Conservation (phyloP, 2,113 vertebrate species). For the Alexandromys fortis region DNA sequence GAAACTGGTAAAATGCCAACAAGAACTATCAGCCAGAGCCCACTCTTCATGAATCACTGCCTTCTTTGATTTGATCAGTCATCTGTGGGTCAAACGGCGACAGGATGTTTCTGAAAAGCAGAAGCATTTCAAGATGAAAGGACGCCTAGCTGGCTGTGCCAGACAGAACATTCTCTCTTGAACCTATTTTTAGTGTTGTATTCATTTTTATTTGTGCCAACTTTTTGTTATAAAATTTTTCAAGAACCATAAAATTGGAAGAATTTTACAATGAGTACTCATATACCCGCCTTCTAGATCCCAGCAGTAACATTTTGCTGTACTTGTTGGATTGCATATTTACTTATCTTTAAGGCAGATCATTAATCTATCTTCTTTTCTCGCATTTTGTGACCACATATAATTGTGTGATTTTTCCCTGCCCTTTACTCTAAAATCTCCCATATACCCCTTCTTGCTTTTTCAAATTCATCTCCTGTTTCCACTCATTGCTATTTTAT, state of each 20-base stretch:
- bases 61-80: constrained; percentile 51
- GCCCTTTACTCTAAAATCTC: not conserved
- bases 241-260: constrained; percentile 37
- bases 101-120: constrained; percentile 56
- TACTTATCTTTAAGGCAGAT: not conserved
- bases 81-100: constrained; percentile 24
- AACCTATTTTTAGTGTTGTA: constrained; percentile 30
- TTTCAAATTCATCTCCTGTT: not conserved
- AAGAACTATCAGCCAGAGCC: constrained; percentile 25
- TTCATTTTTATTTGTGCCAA: constrained; percentile 46
- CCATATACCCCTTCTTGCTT: not conserved
- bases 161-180: constrained; percentile 56
- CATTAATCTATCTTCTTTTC: constrained; percentile 26
- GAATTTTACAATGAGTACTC: not conserved
- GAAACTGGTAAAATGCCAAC: constrained; percentile 30
- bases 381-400: not conserved
- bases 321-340: constrained; percentile 28
- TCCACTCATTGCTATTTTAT: not conserved
- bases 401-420: not conserved
- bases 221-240: constrained; percentile 33
- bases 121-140: constrained; percentile 50
- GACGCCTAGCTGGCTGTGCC: not conserved
- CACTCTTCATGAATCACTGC: constrained; percentile 46
- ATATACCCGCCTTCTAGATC: not conserved
- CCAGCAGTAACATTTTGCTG: constrained; percentile 1